Evolutionary conservation across 2,888 invertebrate species (phyloP), one percentile per base, ranked within the genome.

Genomic region (Julus scandinavius): DNA sequence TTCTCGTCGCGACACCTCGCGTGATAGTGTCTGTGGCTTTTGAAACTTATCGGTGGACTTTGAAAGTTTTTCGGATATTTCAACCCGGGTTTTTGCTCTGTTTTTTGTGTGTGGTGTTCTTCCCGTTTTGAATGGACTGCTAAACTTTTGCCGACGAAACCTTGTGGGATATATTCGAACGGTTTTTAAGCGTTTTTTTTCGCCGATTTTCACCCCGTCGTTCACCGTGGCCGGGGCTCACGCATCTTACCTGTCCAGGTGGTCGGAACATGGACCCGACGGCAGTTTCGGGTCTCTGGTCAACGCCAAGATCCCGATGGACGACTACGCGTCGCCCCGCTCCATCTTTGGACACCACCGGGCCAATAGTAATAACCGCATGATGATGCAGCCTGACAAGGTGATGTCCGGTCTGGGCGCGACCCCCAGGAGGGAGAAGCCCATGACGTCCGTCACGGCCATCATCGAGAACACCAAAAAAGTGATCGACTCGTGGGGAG

Each of bases 381-480:
- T 41, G 20, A 7, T 41, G 86, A 7, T 13, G 45, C 40, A 86
- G 49, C 86, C 41, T 6, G 40, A 41, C 45, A 86, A 86, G 45
- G 45, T 6, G 2, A 45, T 54, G 54, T 9, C n/a, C n/a, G n/a
- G n/a, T n/a, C n/a, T 9, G 54, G 54, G 13, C 54, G 54, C 9
- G 3, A 45, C 49, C 40, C 20, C 49, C 29, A 7, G 87, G 4
- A 20, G 87, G n/a, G 96, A 96, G 93, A 96, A 96, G 92, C 96
- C 96, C 91, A 96, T 96, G 94, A 96, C 96, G 95, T 96, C 96
- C 92, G 96, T 96, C 92, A 95, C 96, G 91, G 96, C 96, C 91
- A 95, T 96, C 92, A 96, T 96, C 83, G 83, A 83, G 40, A 83
- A 83, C 40, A 83, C 38, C 83, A 83, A 83, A 20, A 83, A 83